Evolutionary conservation across 1,140 invertebrate species (phyloP).

Genomic region (Nasonia longicornis): DNA sequence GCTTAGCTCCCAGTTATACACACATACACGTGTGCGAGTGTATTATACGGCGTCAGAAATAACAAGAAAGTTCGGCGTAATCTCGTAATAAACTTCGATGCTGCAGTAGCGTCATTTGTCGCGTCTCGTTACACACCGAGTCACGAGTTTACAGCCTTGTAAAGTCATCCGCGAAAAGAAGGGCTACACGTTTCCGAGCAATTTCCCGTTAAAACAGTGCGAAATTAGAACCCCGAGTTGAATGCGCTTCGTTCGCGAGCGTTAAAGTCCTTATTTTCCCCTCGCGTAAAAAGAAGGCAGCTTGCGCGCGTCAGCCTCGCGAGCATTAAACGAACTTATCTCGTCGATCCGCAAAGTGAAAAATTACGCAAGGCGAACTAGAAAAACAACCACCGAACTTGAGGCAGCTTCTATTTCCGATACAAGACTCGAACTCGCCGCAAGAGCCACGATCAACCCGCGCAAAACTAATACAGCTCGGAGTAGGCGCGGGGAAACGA

Average conservation of each 20-base stretch:
- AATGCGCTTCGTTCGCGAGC: not conserved
- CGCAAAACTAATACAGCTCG: not conserved
- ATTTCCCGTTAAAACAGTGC: not conserved
- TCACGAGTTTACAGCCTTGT: not conserved
- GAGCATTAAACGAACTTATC: not conserved
- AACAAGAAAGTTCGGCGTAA: not conserved
- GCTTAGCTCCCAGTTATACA: no score
- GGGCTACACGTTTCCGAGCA: not conserved
- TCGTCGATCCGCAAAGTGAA: not conserved
- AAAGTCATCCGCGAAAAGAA: not conserved
- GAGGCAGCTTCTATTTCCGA: not conserved
- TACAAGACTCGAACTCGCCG: not conserved
- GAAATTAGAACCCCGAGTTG: not conserved
- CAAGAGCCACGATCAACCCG: no score
- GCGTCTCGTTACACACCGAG: not conserved
- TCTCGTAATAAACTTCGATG: not conserved
- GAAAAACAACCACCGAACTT: not conserved
- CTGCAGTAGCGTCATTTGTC: not conserved
- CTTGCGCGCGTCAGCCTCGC: not conserved
- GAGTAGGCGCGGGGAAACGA: not conserved
- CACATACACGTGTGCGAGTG: not conserved
- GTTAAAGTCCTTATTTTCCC: not conserved
- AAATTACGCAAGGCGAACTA: not conserved
- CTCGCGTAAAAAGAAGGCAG: not conserved
- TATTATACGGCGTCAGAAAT: not conserved